Evolutionary conservation across 2,888 invertebrate genomes (phyloP).

Genomic region (Auanema sp.): DNA sequence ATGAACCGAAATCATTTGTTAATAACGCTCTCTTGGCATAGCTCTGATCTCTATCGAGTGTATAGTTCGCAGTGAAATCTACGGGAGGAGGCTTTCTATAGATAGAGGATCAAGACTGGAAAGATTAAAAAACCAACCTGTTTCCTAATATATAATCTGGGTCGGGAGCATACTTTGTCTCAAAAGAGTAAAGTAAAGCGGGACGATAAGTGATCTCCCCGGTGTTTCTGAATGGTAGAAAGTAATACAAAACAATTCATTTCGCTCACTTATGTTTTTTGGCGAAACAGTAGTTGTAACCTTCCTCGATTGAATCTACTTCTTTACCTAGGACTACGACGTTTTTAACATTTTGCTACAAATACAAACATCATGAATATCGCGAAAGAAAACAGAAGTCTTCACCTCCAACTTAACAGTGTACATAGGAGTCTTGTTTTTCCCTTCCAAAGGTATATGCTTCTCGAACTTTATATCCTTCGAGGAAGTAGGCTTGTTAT

Average conservation of each 20-base stretch:
- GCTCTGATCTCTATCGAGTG: slow-evolving; percentile 23
- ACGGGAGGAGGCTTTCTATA: background rate
- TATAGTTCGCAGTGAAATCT: slow-evolving; percentile 17
- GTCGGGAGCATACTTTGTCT: slow-evolving; percentile 9
- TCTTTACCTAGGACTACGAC: slow-evolving; percentile 40
- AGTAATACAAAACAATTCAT: too few species aligned
- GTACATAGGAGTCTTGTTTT: slow-evolving; percentile 23
- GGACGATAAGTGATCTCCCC: slow-evolving; percentile 16
- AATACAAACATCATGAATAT: background rate
- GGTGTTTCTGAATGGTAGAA: slow-evolving; percentile 8
- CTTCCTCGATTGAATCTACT: slow-evolving; percentile 29
- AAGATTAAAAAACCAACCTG: slow-evolving; percentile 11
- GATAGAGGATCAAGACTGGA: background rate
- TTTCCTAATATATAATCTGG: slow-evolving; percentile 5
- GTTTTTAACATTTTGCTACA: slow-evolving; percentile 17
- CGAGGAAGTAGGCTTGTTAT: slow-evolving; percentile 26
- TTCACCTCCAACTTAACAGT: slow-evolving; percentile 23
- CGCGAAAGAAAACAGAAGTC: background rate
- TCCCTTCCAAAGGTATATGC: background rate
- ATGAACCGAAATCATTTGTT: slow-evolving; percentile 36
- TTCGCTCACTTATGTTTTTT: slow-evolving; percentile 31
- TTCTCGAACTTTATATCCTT: slow-evolving; percentile 14
- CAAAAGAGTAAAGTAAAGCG: slow-evolving; percentile 16
- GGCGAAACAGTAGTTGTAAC: slow-evolving; percentile 43
- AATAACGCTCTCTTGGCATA: slow-evolving; percentile 32